Percentiles rank a stretch among this genome's conserved stretches.
Evolutionary conservation across 2,888 invertebrate species (phyloP).

Genomic region (Morpho helenor): DNA sequence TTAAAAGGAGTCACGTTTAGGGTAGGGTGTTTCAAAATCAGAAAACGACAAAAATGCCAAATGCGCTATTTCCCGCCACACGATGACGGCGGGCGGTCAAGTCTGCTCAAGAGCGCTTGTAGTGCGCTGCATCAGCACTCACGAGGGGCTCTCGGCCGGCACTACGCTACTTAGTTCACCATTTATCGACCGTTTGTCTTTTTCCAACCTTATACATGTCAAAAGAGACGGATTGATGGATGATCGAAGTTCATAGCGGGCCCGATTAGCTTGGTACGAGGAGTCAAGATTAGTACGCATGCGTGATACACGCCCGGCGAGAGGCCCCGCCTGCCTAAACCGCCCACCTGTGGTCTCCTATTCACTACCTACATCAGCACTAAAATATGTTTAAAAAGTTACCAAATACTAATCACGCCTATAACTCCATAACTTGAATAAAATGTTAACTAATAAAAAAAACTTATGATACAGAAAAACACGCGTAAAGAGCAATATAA

Average conservation of each 20-base stretch:
- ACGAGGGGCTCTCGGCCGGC: slow-evolving; percentile 50
- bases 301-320: slow-evolving; percentile 63
- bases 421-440: slow-evolving; percentile 1
- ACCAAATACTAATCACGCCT: slow-evolving; percentile 2
- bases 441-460: slow-evolving; percentile 22
- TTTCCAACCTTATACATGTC: slow-evolving; percentile 48
- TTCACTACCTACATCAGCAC: slow-evolving; percentile 42
- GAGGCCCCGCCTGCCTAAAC: slow-evolving; percentile 61
- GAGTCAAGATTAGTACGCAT: slow-evolving; percentile 53
- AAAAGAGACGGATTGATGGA: slow-evolving; percentile 57
- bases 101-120: slow-evolving; percentile 56
- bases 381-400: slow-evolving; percentile 6
- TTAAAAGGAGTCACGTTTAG: slow-evolving; percentile 15
- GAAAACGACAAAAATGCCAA: slow-evolving; percentile 44
- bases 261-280: slow-evolving; percentile 34
- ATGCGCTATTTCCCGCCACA: slow-evolving; percentile 50
- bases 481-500: slow-evolving; percentile 44
- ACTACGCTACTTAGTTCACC: slow-evolving; percentile 44
- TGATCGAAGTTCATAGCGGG: slow-evolving; percentile 39
- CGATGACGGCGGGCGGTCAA: slow-evolving; percentile 61
- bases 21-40: slow-evolving; percentile 7
- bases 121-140: slow-evolving; percentile 55
- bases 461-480: slow-evolving; percentile 31
- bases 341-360: slow-evolving; percentile 72
- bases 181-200: slow-evolving; percentile 51